These are phyloP conservation scores for Leucophora obtusa DNA, from an alignment of 2,888 invertebrate species.

Conservation along the genomic window DNA sequence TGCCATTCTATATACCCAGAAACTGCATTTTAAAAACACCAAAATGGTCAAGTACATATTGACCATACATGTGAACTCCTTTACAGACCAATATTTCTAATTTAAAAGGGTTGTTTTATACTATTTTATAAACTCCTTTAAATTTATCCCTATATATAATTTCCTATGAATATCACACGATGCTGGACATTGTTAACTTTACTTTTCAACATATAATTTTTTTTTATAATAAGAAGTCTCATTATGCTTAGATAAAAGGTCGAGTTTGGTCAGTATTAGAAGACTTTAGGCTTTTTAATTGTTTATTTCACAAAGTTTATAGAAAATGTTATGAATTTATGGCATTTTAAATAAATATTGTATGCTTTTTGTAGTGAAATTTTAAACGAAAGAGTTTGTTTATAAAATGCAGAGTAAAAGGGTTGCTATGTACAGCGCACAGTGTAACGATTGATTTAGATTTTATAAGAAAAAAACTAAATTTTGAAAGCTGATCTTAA, in stretches of 20 bases:
- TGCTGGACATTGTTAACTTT: constrained; percentile 51
- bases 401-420: background rate
- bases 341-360: constrained; percentile 75
- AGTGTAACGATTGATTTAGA: background rate
- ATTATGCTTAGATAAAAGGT: background rate
- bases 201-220: constrained; percentile 28
- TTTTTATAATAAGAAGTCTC: background rate
- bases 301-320: constrained; percentile 68
- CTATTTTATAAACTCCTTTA: constrained; percentile 39
- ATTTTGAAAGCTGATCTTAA: too few species aligned
- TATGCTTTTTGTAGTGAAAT: constrained; percentile 22
- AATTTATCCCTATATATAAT: constrained; percentile 38
- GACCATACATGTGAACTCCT: background rate
- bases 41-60: constrained; percentile 43
- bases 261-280: constrained; percentile 3
- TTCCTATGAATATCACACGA: constrained; percentile 50
- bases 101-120: constrained; percentile 5
- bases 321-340: constrained; percentile 76
- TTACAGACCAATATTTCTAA: background rate
- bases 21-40: background rate
- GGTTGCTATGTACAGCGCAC: background rate
- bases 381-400: constrained; percentile 37
- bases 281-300: constrained; percentile 52
- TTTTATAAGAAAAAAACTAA: background rate
- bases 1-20: background rate